A percentile compares a stretch with the other conserved stretches of the same genome.
Evolutionary conservation across 53 echinoderm and acorn worm genomes (phyloP).

Genomic region (Holothuria scabra): DNA sequence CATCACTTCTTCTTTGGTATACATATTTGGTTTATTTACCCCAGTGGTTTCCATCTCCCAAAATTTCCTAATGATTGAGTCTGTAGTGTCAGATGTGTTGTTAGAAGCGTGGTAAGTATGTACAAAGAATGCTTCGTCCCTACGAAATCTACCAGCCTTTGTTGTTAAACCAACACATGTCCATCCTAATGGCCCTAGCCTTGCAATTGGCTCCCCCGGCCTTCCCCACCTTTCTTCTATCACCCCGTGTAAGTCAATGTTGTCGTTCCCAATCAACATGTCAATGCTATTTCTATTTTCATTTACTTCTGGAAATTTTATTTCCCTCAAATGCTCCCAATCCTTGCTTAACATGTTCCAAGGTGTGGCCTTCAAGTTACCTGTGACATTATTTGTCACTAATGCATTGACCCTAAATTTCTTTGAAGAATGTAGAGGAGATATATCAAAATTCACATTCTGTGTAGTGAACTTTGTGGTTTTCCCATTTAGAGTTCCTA

Average conservation of each 20-base stretch:
- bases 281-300: conserved; percentile 32
- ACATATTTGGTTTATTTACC: background rate
- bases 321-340: conserved; percentile 14
- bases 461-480: conserved; percentile 33
- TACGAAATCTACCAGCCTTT: background rate
- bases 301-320: background rate
- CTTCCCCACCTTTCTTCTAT: background rate
- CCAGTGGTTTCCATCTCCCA: background rate
- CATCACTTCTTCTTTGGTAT: conserved; percentile 17
- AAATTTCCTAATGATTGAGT: background rate
- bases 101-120: background rate
- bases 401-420: background rate
- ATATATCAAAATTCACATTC: conserved; percentile 24
- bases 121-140: background rate
- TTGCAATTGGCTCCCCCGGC: conserved; percentile 6
- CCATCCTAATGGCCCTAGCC: conserved; percentile 1
- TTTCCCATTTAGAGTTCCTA: conserved; percentile 29
- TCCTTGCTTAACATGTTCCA: background rate
- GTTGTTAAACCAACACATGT: conserved; percentile 2
- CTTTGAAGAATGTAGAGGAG: background rate
- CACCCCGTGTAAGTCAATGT: conserved; percentile 19
- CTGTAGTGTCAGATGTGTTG: background rate
- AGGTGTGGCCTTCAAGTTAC: background rate
- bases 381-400: conserved; percentile 17
- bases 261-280: conserved; percentile 30